These are phyloP conservation scores for Macrosiphum euphorbiae DNA, from an alignment of 2,888 invertebrate species.

Conservation along the genomic window DNA sequence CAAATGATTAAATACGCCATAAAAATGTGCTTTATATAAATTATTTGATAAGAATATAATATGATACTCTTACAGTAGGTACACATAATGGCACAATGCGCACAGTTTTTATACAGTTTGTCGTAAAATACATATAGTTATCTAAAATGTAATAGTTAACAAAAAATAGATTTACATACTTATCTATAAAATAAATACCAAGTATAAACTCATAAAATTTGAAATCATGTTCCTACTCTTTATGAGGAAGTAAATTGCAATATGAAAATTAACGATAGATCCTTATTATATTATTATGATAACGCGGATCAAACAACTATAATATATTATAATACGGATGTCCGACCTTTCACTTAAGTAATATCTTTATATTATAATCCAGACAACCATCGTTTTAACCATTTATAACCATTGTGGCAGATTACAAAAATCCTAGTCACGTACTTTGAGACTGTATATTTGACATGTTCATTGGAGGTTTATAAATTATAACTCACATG, in stretches of 20 bases:
- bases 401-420: neutral
- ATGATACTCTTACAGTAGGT: neutral
- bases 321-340: slow-evolving; percentile 1
- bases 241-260: neutral
- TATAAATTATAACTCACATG: neutral
- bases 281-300: neutral
- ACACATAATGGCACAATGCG: neutral
- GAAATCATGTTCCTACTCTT: neutral
- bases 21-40: slow-evolving; percentile 1
- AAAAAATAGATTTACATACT: neutral
- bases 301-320: neutral
- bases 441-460: neutral
- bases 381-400: neutral
- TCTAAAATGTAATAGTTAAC: neutral
- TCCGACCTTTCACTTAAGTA: neutral
- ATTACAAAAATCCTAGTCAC: neutral
- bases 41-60: neutral
- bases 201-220: neutral
- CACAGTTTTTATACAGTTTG: neutral
- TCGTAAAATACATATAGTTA: neutral
- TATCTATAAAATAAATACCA: neutral
- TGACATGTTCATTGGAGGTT: neutral
- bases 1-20: neutral
- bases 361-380: neutral
- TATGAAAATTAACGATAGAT: neutral